Evolutionary conservation across 2,888 invertebrate genomes (phyloP).

Genomic region (Coelinius sp.): DNA sequence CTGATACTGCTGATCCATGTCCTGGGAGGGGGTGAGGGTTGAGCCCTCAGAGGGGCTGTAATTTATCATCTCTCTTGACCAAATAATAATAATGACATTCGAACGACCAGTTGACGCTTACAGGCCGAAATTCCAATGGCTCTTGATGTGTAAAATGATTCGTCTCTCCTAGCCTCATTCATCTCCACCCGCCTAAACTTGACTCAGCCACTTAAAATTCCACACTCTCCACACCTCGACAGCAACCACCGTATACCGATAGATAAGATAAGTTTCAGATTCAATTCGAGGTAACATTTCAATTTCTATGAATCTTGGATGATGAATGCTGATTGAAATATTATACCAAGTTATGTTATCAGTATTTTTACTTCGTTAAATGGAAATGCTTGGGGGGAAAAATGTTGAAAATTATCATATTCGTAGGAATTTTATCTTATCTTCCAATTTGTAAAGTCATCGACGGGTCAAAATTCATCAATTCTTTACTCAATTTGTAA

Average conservation of each 20-base stretch:
- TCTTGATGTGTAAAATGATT: not conserved
- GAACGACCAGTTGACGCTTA: slow-evolving; percentile 30
- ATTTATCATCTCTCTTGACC: slow-evolving; percentile 42
- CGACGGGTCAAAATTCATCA: not conserved
- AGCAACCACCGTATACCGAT: not conserved
- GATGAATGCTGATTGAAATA: slow-evolving; percentile 1
- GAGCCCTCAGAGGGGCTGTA: slow-evolving; percentile 22
- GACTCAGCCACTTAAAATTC: slow-evolving; percentile 44
- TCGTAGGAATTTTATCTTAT: not conserved
- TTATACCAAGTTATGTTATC: not conserved
- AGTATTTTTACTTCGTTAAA: not conserved
- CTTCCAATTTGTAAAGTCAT: not conserved
- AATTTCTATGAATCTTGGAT: not conserved
- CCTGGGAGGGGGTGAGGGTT: not conserved
- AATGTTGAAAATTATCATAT: too few species aligned
- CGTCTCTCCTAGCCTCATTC: not conserved
- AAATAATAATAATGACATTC: slow-evolving; percentile 43
- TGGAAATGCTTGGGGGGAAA: not conserved
- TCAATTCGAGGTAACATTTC: not conserved
- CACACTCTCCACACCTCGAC: slow-evolving; percentile 6
- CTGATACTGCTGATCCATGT: not conserved
- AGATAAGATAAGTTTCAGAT: slow-evolving; percentile 10
- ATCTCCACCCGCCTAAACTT: not conserved
- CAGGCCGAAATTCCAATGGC: not conserved
- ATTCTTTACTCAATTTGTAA: not conserved